Percentiles rank a stretch among this genome's conserved stretches.
Evolutionary conservation across 1,140 invertebrate species (phyloP).

Genomic region (Magallana angulata): DNA sequence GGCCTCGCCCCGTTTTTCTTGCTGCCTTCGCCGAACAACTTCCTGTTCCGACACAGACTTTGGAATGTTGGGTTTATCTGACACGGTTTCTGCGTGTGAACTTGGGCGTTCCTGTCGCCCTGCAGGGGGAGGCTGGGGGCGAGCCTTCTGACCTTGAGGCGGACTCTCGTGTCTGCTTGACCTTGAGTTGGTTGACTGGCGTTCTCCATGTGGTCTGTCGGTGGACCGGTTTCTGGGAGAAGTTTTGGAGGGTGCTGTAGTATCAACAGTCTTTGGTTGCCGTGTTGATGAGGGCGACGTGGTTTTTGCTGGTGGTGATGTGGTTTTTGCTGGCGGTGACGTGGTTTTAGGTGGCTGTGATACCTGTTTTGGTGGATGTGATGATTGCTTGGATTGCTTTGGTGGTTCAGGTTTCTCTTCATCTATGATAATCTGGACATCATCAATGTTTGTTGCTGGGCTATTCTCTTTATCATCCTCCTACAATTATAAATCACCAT

Average conservation of each 20-base stretch:
- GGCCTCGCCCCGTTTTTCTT: background rate
- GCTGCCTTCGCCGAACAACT: background rate
- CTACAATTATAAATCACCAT: constrained; percentile 52
- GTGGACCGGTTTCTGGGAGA: background rate
- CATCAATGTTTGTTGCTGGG: constrained; percentile 73
- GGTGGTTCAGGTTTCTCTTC: constrained; percentile 48
- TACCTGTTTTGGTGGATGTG: too few species aligned
- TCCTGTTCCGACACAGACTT: background rate
- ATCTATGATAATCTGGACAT: constrained; percentile 69
- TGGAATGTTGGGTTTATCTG: background rate
- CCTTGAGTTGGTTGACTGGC: constrained; percentile 2
- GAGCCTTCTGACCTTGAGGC: background rate
- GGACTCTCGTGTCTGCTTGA: background rate
- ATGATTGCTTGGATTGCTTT: background rate
- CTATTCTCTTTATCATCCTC: constrained; percentile 72
- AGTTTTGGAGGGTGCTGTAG: background rate
- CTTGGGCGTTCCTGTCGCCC: background rate
- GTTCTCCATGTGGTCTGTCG: constrained; percentile 20
- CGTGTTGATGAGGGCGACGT: background rate
- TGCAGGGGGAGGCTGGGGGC: background rate
- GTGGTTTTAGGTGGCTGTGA: too few species aligned
- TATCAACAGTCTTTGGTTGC: constrained; percentile 32
- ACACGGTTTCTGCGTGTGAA: background rate
- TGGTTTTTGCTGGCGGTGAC: too few species aligned
- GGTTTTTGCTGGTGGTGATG: background rate